Conservation (phyloP, 1,140 invertebrate species). For the Hypothenemus hampei region DNA sequence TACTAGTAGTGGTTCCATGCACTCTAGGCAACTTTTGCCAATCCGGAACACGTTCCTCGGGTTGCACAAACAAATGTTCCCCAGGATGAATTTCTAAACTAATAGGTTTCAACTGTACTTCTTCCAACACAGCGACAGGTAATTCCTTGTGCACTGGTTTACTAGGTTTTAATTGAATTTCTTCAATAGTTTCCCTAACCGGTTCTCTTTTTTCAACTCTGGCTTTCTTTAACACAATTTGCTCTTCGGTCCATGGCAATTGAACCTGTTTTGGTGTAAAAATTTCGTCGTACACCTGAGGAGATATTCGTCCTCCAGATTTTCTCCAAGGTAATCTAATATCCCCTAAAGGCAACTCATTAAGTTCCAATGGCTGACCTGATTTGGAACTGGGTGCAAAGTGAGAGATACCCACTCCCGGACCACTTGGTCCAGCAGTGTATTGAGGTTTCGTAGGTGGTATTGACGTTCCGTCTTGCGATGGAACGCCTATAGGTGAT, state of each 20-base stretch:
- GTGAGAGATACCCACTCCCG: conserved; percentile 17
- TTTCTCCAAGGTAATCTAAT: conserved; percentile 52
- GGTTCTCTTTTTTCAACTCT: conserved; percentile 43
- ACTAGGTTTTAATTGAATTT: conserved; percentile 32
- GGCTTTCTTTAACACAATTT: conserved; percentile 45
- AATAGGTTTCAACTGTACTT: conserved; percentile 31
- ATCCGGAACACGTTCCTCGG: conserved; percentile 36
- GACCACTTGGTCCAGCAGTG: background rate
- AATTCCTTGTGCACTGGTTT: conserved; percentile 38
- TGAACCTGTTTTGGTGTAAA: conserved; percentile 25
- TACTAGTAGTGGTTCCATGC: too few species aligned
- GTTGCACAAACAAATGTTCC: too few species aligned
- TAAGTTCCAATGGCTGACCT: conserved; percentile 42
- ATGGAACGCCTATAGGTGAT: conserved; percentile 20
- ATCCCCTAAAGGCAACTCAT: conserved; percentile 49
- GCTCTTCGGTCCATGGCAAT: conserved; percentile 49
- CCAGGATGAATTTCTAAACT: background rate
- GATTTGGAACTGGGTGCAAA: conserved; percentile 27
- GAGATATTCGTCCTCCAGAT: conserved; percentile 7
- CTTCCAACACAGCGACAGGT: conserved; percentile 38
- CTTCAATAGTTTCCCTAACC: conserved; percentile 40
- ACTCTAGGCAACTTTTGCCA: too few species aligned
- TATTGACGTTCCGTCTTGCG: conserved; percentile 17
- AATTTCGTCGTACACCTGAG: conserved; percentile 4
- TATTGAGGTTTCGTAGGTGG: background rate